Base-by-base conservation (phyloP, 2,888 invertebrate genomes). In the Aleiodes alternator region DNA sequence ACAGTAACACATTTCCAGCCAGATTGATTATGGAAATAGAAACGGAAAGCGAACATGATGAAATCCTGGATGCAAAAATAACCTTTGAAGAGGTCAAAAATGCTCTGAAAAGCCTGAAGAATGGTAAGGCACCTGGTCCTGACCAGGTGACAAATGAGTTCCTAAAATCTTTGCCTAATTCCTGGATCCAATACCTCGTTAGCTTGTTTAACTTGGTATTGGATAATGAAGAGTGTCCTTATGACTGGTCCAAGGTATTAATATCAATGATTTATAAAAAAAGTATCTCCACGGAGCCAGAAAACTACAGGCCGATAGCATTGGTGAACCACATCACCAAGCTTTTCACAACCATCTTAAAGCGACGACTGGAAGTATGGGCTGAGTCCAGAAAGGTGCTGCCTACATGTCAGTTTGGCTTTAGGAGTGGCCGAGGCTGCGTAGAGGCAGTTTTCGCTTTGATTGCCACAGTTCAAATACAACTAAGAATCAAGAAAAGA, bases 401-500 rank as follows among this genome's bases (percentile, higher is more conserved):
- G 5, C 51, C 51, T 51, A 7, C 12, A n/a, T 51, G n/a, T 51
- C 51, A 51, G n/a, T 51, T 51, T 51, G 51, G 51, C n/a, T 4
- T 51, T 11, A 11, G 51, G 5, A 5, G 69, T 23, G 23, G 23
- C 23, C 23, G 23, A 23, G 23, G 23, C 23, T 23, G 23, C 23
- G 23, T 23, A 23, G 23, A 23, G 23, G 23, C 23, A 23, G 23
- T 23, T 23, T 23, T 23, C 23, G 75, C 78, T 0, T 68, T 84
- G 4, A 76, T 71, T 4, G 48, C 80, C 4, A 75, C 70, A 34
- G 74, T 82, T 11, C 75, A 79, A n/a, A 2, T 70, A 5, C 70
- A 81, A 12, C 50, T 79, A 9, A 64, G 74, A 16, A 48, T 69
- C 69, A 34, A 55, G 51, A 68, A 66, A 9, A 50, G 43, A 8